Base-by-base conservation (phyloP, 2,888 invertebrate species). In the Hirtodrosophila trivittata region DNA sequence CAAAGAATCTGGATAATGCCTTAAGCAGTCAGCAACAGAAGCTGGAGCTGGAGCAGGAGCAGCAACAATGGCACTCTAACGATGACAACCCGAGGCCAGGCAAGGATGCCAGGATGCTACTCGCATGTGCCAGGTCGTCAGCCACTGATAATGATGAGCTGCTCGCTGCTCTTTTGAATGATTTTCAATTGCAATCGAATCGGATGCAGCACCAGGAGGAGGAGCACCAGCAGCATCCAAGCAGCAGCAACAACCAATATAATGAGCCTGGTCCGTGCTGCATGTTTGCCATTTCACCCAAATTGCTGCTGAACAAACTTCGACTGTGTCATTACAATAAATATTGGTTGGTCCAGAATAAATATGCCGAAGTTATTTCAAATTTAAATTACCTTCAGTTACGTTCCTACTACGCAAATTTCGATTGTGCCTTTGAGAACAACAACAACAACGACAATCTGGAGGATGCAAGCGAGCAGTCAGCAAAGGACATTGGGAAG, bases 341-440 rank as follows among this genome's bases (percentile, higher is more conserved):
- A 89, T 91, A 91, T 89, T 91, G 91, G 91, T 86, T 91, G 81
- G 91, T 91, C 75, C 91, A 91, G 84, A 91, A 90, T 89, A 91
- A 91, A 89, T 91, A 90, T 81, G 89, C 89, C 67, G 91, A 91
- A 86, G 90, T 91, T 87, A 89, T 91, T 86, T 89, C 90, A 66
- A 91, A 89, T 88, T 89, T 91, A 77, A 87, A 90, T 88, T 90
- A 88, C 86, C 82, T 87, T 75, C 82, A 85, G 46, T 72, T 91
- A 57, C 90, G 87, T 66, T 80, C 82, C 63, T 88, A 86, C 78
- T 89, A 89, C 84, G 88, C 85, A 87, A 87, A 88, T 86, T 73
- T 77, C 45, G 75, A 65, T 43, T 68, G 68, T 69, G 64, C 72
- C 66, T 75, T 58, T 51, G 74, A 64, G 60, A 75, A 71, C 59